Evolutionary conservation across 2,888 invertebrate genomes (phyloP).

Genomic region (Argyresthia goedartella): DNA sequence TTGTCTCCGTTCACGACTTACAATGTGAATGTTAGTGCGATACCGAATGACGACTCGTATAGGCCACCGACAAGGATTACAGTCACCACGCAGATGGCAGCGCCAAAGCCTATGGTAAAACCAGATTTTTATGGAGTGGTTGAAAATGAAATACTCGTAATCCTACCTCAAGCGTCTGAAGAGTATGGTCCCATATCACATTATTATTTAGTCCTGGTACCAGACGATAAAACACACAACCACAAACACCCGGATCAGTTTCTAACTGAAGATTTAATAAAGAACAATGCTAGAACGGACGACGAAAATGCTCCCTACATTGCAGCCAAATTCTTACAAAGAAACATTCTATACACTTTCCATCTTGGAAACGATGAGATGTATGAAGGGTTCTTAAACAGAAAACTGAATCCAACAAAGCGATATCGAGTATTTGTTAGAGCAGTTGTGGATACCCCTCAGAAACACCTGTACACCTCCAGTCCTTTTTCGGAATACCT

Average conservation of each 20-base stretch:
- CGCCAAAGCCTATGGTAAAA: constrained; percentile 95
- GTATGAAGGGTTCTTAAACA: constrained; percentile 90
- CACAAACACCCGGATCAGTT: constrained; percentile 91
- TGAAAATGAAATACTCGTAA: constrained; percentile 90
- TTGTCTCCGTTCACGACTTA: constrained; percentile 95
- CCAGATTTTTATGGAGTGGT: constrained; percentile 94
- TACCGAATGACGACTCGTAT: constrained; percentile 86
- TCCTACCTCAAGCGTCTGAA: constrained; percentile 95
- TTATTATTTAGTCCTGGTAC: constrained; percentile 96
- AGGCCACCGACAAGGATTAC: constrained; percentile 93
- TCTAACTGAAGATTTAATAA: constrained; percentile 85
- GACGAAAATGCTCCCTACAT: constrained; percentile 89
- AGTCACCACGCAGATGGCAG: constrained; percentile 96
- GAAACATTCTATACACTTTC: constrained; percentile 93
- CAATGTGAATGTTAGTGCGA: constrained; percentile 92
- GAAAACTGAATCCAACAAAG: constrained; percentile 84
- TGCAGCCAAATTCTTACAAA: constrained; percentile 92
- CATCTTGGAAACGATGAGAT: constrained; percentile 91
- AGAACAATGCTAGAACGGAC: constrained; percentile 79
- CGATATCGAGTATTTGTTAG: constrained; percentile 93
- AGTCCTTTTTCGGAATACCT: constrained; percentile 93
- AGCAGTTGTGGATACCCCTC: constrained; percentile 94
- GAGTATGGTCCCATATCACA: constrained; percentile 98
- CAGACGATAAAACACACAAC: constrained; percentile 83
- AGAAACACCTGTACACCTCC: constrained; percentile 93